phyloP scores from a whole-genome alignment of 2,888 invertebrate genomes.

The Salticus scenicus region DNA sequence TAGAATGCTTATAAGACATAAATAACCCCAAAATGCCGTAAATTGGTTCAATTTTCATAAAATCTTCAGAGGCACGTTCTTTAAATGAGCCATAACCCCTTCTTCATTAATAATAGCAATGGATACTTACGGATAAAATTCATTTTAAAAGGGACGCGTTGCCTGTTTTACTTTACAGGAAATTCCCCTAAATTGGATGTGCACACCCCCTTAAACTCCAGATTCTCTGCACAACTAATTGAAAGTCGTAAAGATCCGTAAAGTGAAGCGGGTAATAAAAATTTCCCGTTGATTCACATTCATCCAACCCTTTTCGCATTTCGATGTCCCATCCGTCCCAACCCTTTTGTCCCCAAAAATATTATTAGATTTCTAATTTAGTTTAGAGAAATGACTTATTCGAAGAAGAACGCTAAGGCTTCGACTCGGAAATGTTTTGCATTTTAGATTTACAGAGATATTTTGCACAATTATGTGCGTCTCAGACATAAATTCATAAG shows the following conservation, averaged over 20 bases:
- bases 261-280: neutral
- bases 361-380: slow-evolving; percentile 12
- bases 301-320: neutral
- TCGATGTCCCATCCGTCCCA: neutral
- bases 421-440: neutral
- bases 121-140: neutral
- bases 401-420: no score
- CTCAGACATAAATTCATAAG: neutral
- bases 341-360: slow-evolving; percentile 18
- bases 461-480: neutral
- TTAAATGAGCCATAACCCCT: neutral
- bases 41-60: no score
- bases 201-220: neutral
- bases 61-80: no score
- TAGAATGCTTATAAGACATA: no score
- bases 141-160: neutral
- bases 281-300: neutral
- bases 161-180: neutral
- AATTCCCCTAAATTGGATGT: neutral
- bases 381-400: no score
- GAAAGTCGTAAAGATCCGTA: neutral
- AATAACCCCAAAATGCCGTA: no score
- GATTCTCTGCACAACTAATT: slow-evolving; percentile 11
- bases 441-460: neutral
- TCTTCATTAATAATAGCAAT: neutral